Base-by-base conservation (phyloP, 2,888 invertebrate genomes). In the Linnaemya vulpina region DNA sequence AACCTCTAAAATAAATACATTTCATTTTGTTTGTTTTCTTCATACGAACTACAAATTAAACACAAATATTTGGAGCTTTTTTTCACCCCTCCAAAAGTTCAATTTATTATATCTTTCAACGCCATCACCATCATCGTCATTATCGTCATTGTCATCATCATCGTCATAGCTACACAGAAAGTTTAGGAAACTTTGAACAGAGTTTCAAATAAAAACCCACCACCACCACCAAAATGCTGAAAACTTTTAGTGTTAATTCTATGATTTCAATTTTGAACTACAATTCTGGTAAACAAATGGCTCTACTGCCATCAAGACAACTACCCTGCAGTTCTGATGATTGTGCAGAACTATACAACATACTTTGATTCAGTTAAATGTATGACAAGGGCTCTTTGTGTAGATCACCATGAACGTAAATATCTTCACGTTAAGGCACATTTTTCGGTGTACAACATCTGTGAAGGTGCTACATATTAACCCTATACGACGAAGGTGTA, bases 171-270 rank as follows among this genome's bases (percentile, higher is more conserved):
- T 5, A 22, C 22, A 13, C n/a, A n/a, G 9, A 40, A 35, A 38
- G 3, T 15, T 3, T 22, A 0, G 10, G 55, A 55, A 46, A 35
- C n/a, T 17, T 13, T 3, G 25, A 13, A 17, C 30, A 43, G 15
- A 30, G 43, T 11, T 25, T 15, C 8, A 15, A 55, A 20, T 15
- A 40, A 38, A 22, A 53, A 58, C 38, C 25, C 30, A 30, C 58
- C 40, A 63, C 63, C 75, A 70, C 25, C 30, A 30, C 58, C 40
- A 63, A 70, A 70, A 70, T 65, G 49, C 75, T 79, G 20, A 8
- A 68, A 78, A 63, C 46, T 79, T 79, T 75, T 79, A 30, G 55
- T 79, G 74, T 68, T 51, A n/a, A 60, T 75, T 30, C 53, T 46
- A 82, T 55, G 46, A 70, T 49, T 63, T 55, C 49, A 43, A 25